Evolutionary conservation across 1,140 invertebrate genomes (phyloP).

Genomic region (Cyphomyrmex costatus): DNA sequence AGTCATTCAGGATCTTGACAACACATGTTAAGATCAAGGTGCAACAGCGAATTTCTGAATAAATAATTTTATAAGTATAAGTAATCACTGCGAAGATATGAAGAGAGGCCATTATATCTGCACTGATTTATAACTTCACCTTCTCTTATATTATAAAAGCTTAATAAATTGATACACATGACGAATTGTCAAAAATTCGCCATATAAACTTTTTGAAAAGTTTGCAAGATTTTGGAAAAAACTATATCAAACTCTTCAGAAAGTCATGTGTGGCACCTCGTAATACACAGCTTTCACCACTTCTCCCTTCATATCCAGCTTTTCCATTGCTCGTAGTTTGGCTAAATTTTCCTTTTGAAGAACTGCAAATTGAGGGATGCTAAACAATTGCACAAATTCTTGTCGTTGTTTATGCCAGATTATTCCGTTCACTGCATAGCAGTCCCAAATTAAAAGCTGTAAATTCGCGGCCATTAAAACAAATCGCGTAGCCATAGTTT

Average conservation of each 20-base stretch:
- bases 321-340: not conserved
- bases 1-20: no score
- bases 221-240: not conserved
- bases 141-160: not conserved
- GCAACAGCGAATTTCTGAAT: no score
- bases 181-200: not conserved
- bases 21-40: no score
- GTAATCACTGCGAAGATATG: no score
- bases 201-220: not conserved
- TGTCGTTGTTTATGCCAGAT: slow-evolving; percentile 63
- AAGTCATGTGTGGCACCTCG: slow-evolving; percentile 63
- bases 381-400: slow-evolving; percentile 55
- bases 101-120: no score
- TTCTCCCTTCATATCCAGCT: slow-evolving; percentile 64
- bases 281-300: slow-evolving; percentile 61
- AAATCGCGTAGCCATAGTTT: not conserved
- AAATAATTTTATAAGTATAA: no score
- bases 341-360: not conserved
- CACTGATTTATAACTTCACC: no score
- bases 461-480: not conserved
- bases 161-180: not conserved
- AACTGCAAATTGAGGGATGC: slow-evolving; percentile 24
- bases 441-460: not conserved
- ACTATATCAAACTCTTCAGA: slow-evolving; percentile 84
- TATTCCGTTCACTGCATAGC: slow-evolving; percentile 9